Evolutionary conservation across 2,113 vertebrate genomes (phyloP).

Genomic region (Malurus melanocephalus): DNA sequence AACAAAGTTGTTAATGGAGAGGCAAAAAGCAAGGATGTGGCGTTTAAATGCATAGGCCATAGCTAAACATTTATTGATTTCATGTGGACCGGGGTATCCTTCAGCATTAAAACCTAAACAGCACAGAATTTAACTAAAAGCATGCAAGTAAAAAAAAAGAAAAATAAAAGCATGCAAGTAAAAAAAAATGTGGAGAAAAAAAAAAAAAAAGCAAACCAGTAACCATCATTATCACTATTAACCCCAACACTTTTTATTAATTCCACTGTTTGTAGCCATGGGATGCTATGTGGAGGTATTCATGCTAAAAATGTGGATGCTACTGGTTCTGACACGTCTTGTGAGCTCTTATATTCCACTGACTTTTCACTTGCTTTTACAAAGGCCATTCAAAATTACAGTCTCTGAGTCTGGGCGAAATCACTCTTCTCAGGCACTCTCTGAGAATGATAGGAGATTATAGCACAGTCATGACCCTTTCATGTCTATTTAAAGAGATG

Average conservation of each 20-base stretch:
- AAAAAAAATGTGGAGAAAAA: not conserved
- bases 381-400: not conserved
- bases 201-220: not conserved
- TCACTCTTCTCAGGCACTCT: not conserved
- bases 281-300: not conserved
- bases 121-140: not conserved
- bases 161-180: not conserved
- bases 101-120: not conserved
- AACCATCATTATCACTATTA: not conserved
- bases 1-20: not conserved
- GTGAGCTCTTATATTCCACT: not conserved
- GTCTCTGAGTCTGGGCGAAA: not conserved
- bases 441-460: not conserved
- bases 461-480: not conserved
- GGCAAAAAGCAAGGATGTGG: not conserved
- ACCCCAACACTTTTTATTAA: not conserved
- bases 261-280: not conserved
- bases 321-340: not conserved
- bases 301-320: accelerated
- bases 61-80: not conserved
- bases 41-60: not conserved
- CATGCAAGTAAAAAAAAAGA: not conserved
- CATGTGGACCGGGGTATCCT: not conserved
- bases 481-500: not conserved
- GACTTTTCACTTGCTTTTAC: not conserved